phyloP scores from a whole-genome alignment of 2,113 vertebrate species.

The Tursiops truncatus region DNA sequence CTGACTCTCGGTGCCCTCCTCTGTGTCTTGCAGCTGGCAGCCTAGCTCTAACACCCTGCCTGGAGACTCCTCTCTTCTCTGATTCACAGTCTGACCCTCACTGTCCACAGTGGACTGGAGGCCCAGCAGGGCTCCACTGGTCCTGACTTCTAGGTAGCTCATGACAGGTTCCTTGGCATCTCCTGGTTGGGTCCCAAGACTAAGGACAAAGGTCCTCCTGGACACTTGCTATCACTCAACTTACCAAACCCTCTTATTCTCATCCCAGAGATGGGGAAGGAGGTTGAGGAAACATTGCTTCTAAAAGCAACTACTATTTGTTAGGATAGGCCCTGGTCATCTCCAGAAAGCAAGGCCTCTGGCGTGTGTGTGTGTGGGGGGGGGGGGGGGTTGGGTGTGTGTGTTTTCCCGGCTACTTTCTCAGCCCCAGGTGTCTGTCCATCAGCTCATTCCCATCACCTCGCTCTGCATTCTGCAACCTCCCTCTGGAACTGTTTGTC shows the following conservation, averaged over 20 bases:
- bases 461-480: neutral
- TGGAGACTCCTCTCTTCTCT: neutral
- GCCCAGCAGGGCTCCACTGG: accelerated
- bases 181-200: neutral
- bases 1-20: neutral
- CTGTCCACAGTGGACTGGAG: neutral
- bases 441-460: neutral
- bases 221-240: neutral
- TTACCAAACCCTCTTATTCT: neutral
- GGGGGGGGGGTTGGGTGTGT: neutral
- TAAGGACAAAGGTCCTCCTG: neutral
- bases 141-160: neutral
- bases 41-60: neutral
- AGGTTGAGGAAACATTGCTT: neutral
- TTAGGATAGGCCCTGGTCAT: neutral
- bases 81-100: neutral
- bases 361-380: neutral
- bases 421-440: accelerated
- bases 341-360: neutral
- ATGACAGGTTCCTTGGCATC: neutral
- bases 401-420: neutral
- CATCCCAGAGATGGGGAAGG: neutral
- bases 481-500: neutral
- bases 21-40: neutral
- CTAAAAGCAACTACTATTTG: neutral